Evolutionary conservation across 2,113 vertebrate species (phyloP).

Genomic region (Oxygymnocypris stewartii): DNA sequence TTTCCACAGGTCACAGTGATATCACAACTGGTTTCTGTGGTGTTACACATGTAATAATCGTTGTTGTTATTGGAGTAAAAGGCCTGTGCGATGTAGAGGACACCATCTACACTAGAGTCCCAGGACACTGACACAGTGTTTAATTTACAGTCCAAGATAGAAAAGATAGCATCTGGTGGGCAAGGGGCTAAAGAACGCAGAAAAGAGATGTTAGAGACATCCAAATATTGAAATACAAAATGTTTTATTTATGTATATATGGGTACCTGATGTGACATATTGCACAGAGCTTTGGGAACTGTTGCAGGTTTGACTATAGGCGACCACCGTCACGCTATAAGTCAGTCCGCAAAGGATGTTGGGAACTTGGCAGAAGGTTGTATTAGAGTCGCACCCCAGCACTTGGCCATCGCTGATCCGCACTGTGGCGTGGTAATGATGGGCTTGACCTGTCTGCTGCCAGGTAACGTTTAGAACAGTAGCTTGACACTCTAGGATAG

Average conservation of each 20-base stretch:
- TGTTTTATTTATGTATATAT: not conserved
- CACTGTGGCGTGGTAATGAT: constrained; percentile 58
- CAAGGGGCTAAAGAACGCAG: constrained; percentile 69
- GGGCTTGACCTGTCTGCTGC: constrained; percentile 59
- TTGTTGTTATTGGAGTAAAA: constrained; percentile 44
- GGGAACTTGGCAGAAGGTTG: constrained; percentile 56
- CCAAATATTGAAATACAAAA: not conserved
- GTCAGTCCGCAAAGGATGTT: constrained; percentile 64
- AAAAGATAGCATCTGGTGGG: constrained; percentile 55
- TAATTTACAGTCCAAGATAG: constrained; percentile 63
- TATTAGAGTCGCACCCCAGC: constrained; percentile 42
- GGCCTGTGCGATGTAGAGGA: constrained; percentile 60
- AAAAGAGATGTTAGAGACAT: constrained; percentile 8
- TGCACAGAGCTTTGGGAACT: constrained; percentile 64
- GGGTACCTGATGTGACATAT: constrained; percentile 63
- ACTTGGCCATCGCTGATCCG: constrained; percentile 52
- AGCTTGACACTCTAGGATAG: constrained; percentile 64
- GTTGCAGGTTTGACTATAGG: constrained; percentile 68
- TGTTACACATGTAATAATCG: constrained; percentile 59
- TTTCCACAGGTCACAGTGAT: constrained; percentile 68
- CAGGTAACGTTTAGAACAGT: constrained; percentile 73
- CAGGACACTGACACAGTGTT: constrained; percentile 66
- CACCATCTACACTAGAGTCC: constrained; percentile 56
- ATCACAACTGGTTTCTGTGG: constrained; percentile 56
- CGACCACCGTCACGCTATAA: constrained; percentile 66